Base-by-base conservation (phyloP, 2,888 invertebrate genomes). In the Bombylius discolor region DNA sequence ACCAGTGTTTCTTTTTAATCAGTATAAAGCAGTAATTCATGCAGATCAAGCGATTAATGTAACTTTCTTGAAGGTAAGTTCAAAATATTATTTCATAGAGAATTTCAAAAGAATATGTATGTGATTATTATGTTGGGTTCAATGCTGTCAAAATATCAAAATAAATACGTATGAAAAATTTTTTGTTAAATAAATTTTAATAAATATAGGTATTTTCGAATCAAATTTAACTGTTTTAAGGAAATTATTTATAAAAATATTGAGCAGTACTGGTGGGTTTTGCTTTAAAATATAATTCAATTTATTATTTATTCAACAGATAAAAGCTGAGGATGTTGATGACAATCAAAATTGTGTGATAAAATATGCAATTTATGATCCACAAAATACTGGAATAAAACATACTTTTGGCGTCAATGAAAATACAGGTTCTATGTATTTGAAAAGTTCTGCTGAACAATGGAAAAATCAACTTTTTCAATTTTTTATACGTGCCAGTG, bases 401-500 rank as follows among this genome's bases (percentile, higher is more conserved):
- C 82, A 85, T 55, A 76, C 87, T 49, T 88, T 95, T 70, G 78
- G 80, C 53, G 83, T 95, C 13, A 85, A 92, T 68, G 76, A 82
- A 50, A 77, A 78, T 58, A 84, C 85, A 31, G 94, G 94, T 11
- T 82, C 84, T 62, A 75, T 94, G 33, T 82, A 80, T 55, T 73
- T 91, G 56, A 76, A 80, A 9, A 79, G 81, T 62, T 79, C 81
- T 65, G 81, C 83, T 23, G 70, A 78, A 14, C 71, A 77, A 33
- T 82, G 72, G 67, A 61, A 62, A 39, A 85, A 85, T 58, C 83
- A 87, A 71, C 78, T 85, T 54, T 85, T 91, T 71, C 90, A 90
- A 75, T 87, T 95, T 71, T 93, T 94, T 76, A 85, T 96, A 53
- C 82, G 90, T 58, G 96, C 92, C 14, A 82, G 82, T 53, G 95